Evolutionary conservation across 2,888 invertebrate genomes (phyloP).

Genomic region (Caenorhabditis sp.): DNA sequence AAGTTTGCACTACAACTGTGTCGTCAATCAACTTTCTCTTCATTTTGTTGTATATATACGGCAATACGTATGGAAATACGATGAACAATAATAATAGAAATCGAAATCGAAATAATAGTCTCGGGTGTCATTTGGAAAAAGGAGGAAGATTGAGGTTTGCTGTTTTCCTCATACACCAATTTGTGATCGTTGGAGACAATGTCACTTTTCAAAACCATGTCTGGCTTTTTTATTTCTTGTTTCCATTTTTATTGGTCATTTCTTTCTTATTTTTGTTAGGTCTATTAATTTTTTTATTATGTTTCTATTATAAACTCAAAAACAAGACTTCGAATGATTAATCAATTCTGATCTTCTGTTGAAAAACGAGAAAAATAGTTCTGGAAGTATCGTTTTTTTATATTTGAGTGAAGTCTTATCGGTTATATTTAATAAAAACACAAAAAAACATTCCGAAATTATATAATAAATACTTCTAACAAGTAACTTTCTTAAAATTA

Average conservation of each 20-base stretch:
- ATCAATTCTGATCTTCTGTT: no score
- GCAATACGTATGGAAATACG: not conserved
- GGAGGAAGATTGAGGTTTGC: slow-evolving; percentile 23
- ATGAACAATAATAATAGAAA: not conserved
- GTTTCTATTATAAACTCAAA: no score
- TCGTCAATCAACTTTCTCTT: not conserved
- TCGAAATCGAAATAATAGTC: not conserved
- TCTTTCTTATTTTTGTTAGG: not conserved
- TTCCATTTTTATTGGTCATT: not conserved
- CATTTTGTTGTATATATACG: not conserved
- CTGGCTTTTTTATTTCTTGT: not conserved
- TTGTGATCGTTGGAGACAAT: slow-evolving; percentile 20
- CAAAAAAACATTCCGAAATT: no score
- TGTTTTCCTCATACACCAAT: slow-evolving; percentile 21
- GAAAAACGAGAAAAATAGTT: no score
- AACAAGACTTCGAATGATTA: no score
- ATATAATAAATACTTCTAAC: no score
- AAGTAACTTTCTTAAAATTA: no score
- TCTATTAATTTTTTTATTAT: no score
- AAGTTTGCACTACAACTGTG: not conserved
- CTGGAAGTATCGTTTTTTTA: no score
- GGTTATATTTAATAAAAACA: no score
- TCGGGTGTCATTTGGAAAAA: not conserved
- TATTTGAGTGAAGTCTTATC: no score
- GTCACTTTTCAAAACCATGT: slow-evolving; percentile 8